These are phyloP conservation scores for Tringa solitaria DNA, from an alignment of 2,113 vertebrate genomes.

Conservation along the genomic window DNA sequence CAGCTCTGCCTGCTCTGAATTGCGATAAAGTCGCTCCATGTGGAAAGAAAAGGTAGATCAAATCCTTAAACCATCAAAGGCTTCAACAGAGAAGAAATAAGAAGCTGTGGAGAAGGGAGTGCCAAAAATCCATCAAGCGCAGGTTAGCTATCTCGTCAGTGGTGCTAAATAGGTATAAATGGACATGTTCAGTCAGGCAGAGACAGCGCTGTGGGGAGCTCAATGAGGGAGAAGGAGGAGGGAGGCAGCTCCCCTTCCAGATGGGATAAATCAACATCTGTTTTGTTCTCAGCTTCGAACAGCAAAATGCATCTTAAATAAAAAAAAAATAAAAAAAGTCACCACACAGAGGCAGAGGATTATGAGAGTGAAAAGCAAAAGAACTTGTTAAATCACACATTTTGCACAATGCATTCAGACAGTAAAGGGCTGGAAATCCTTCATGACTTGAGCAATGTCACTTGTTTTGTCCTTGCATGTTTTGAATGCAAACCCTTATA, in stretches of 20 bases:
- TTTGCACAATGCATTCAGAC: background rate
- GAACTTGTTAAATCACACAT: background rate
- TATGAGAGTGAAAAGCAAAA: background rate
- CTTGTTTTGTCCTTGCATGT: background rate
- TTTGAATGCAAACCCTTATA: background rate
- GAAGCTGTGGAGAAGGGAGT: background rate
- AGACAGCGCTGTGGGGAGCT: background rate
- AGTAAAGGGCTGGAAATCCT: background rate
- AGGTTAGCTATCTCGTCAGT: slow-evolving; percentile 9
- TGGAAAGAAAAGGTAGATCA: background rate
- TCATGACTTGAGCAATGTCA: fast-evolving
- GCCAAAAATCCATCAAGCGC: background rate
- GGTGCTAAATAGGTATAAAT: slow-evolving; percentile 27
- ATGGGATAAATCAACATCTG: slow-evolving; percentile 46
- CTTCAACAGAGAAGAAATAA: background rate
- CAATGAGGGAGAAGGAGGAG: background rate
- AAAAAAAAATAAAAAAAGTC: background rate
- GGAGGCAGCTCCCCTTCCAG: slow-evolving; percentile 38
- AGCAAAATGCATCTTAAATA: background rate
- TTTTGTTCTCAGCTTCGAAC: background rate
- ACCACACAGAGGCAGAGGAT: background rate
- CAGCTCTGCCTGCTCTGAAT: background rate
- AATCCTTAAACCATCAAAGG: background rate
- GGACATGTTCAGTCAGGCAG: slow-evolving; percentile 29
- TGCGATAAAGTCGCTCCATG: background rate